Evolutionary conservation across 1,140 invertebrate species (phyloP).

Genomic region (Pseudoatta argentina): DNA sequence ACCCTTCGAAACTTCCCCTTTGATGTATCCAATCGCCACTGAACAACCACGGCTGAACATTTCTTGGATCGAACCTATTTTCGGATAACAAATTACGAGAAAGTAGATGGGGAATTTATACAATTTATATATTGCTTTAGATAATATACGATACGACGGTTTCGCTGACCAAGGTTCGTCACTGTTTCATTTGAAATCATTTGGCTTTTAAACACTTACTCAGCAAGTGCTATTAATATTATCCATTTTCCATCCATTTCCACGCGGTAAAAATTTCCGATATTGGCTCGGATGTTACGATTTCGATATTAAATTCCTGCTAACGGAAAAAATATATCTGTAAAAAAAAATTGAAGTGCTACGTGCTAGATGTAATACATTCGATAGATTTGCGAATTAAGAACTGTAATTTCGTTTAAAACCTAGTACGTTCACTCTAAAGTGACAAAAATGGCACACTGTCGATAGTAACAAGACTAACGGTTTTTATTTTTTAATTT

Average conservation of each 20-base stretch:
- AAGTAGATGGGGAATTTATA: constrained; percentile 16
- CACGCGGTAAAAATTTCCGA: constrained; percentile 54
- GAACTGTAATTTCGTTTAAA: constrained; percentile 29
- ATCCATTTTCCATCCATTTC: constrained; percentile 55
- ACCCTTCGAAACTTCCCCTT: constrained; percentile 20
- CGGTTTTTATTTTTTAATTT: background rate
- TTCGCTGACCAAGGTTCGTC: constrained; percentile 1
- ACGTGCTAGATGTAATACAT: constrained; percentile 5
- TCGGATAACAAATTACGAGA: constrained; percentile 26
- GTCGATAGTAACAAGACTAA: background rate
- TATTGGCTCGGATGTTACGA: constrained; percentile 48
- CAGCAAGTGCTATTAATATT: constrained; percentile 41
- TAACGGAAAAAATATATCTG: constrained; percentile 47
- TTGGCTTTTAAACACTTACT: constrained; percentile 37
- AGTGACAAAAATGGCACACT: background rate
- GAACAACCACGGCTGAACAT: constrained; percentile 14
- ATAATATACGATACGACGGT: background rate
- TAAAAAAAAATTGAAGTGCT: constrained; percentile 7
- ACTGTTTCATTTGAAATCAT: background rate
- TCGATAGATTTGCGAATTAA: constrained; percentile 51
- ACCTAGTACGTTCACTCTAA: background rate
- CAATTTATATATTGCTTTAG: background rate
- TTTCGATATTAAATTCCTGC: constrained; percentile 51
- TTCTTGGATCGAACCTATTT: background rate
- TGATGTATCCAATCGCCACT: background rate